These are phyloP conservation scores for Formica exsecta DNA, from an alignment of 1,140 invertebrate genomes.

Conservation along the genomic window DNA sequence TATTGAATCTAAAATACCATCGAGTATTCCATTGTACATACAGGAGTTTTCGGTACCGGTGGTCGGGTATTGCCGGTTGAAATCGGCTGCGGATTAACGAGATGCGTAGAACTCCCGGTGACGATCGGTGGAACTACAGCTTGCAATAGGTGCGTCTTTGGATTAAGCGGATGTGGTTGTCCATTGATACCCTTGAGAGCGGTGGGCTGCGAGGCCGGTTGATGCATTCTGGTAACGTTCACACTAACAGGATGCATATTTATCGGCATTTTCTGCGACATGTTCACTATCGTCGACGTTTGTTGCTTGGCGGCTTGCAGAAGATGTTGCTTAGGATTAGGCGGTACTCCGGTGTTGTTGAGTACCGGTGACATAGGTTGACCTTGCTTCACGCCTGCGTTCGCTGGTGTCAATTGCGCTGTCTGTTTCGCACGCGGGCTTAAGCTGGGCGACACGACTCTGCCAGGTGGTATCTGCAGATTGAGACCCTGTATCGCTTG, in stretches of 20 bases:
- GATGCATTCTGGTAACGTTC: slow-evolving; percentile 78
- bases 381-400: slow-evolving; percentile 72
- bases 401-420: slow-evolving; percentile 65
- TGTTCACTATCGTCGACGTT: slow-evolving; percentile 80
- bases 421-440: slow-evolving; percentile 79
- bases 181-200: slow-evolving; percentile 82
- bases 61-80: slow-evolving; percentile 81
- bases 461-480: slow-evolving; percentile 79
- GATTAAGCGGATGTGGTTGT: slow-evolving; percentile 84
- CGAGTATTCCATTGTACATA: slow-evolving; percentile 56
- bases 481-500: slow-evolving; percentile 81
- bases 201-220: slow-evolving; percentile 80
- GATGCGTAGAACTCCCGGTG: slow-evolving; percentile 87
- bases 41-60: slow-evolving; percentile 79
- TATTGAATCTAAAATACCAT: slow-evolving; percentile 16
- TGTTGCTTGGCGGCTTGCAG: slow-evolving; percentile 82
- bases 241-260: slow-evolving; percentile 79
- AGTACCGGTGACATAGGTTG: slow-evolving; percentile 85
- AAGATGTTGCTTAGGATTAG: slow-evolving; percentile 84
- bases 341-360: slow-evolving; percentile 79
- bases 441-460: slow-evolving; percentile 81
- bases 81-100: slow-evolving; percentile 78
- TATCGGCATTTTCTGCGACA: slow-evolving; percentile 79
- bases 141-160: slow-evolving; percentile 85
- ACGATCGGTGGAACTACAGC: slow-evolving; percentile 85